A percentile compares a stretch with the other conserved stretches of the same genome.
phyloP scores from a whole-genome alignment of 92 coral and sea anemone genomes.

The Diadumene lineata region DNA sequence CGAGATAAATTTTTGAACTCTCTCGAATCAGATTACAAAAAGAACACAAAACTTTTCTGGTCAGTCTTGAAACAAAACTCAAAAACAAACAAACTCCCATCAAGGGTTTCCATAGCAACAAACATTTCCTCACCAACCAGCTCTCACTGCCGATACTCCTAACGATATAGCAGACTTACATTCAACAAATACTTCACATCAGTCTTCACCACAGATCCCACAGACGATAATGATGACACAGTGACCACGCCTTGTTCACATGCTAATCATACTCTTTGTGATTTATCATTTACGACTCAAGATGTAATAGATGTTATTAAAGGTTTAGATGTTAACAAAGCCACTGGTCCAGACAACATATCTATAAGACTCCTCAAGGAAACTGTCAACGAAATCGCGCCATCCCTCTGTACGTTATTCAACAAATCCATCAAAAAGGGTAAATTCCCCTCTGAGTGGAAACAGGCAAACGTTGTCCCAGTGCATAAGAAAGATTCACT shows the following conservation, averaged over 20 bases:
- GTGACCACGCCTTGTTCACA: conserved; percentile 18
- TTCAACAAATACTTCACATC: too few relatives aligned
- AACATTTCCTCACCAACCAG: too few relatives aligned
- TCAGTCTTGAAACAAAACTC: conserved; percentile 42
- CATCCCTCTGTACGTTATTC: conserved; percentile 44
- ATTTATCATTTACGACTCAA: neutral
- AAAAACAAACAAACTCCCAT: conserved; percentile 40
- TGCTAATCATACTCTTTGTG: conserved; percentile 8
- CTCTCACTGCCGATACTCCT: too few relatives aligned
- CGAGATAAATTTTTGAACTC: conserved; percentile 1
- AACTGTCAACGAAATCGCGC: conserved; percentile 43
- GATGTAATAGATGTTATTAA: conserved; percentile 12
- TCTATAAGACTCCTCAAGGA: conserved; percentile 36
- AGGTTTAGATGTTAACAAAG: conserved; percentile 21
- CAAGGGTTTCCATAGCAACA: conserved; percentile 33
- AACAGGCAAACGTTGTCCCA: conserved; percentile 43
- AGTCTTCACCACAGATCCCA: too few relatives aligned
- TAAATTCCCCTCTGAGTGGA: conserved; percentile 42
- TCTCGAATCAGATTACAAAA: neutral
- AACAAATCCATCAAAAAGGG: conserved; percentile 39
- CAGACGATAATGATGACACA: too few relatives aligned
- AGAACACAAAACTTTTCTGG: neutral
- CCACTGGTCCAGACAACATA: conserved; percentile 35
- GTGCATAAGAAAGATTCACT: conserved; percentile 27
- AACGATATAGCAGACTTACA: too few relatives aligned